phyloP scores from a whole-genome alignment of 2,797 vertebrate species.

The Cirrhinus mrigala region DNA sequence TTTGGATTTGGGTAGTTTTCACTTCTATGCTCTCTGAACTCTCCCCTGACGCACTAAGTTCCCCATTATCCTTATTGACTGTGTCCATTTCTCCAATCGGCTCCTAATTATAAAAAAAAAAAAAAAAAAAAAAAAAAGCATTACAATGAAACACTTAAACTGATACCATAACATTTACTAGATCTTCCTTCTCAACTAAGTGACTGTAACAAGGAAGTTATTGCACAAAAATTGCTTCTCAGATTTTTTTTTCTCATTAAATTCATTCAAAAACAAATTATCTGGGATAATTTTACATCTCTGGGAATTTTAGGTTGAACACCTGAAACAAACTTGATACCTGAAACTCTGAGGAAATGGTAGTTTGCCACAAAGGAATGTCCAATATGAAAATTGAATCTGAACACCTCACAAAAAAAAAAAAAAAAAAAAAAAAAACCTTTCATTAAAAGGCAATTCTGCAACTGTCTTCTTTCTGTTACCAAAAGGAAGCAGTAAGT shows the following conservation, averaged over 20 bases:
- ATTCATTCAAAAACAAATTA: background rate
- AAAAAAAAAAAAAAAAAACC: background rate
- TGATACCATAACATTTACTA: background rate
- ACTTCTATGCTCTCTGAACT: conserved; percentile 67
- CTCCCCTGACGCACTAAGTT: conserved; percentile 78
- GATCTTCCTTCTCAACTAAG: background rate
- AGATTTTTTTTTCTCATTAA: background rate
- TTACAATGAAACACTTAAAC: conserved; percentile 11
- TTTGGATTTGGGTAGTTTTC: conserved; percentile 58
- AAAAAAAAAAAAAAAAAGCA: background rate
- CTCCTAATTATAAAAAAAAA: conserved; percentile 61
- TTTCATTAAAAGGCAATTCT: background rate
- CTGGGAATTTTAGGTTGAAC: background rate
- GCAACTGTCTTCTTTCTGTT: background rate
- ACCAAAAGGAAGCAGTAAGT: background rate
- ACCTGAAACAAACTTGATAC: background rate
- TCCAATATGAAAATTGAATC: background rate
- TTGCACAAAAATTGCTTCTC: background rate
- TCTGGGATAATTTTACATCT: background rate
- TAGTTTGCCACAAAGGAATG: background rate
- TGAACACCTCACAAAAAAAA: background rate
- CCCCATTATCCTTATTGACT: conserved; percentile 79
- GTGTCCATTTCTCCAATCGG: conserved; percentile 67
- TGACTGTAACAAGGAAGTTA: background rate
- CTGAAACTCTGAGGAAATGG: background rate